Evolutionary conservation across 2,113 vertebrate species (phyloP).

Genomic region (Xenopus borealis): DNA sequence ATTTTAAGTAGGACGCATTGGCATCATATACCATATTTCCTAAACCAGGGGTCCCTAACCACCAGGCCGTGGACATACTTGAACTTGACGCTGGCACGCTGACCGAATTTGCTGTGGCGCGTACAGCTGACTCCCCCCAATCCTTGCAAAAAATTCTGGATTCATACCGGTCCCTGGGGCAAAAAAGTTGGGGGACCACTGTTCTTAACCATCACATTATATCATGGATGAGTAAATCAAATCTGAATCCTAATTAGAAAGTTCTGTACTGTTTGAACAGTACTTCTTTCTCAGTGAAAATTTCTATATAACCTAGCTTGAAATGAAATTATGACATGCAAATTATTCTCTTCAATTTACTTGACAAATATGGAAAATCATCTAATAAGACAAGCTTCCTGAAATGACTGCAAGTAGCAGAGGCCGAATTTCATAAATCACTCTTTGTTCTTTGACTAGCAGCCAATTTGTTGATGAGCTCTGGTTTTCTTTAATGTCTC

Average conservation of each 20-base stretch:
- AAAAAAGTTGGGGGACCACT: too few relatives aligned
- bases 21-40: too few relatives aligned
- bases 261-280: too few relatives aligned
- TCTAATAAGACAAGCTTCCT: conserved; percentile 44
- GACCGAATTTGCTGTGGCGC: too few relatives aligned
- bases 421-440: conserved; percentile 36
- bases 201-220: neutral
- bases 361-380: neutral
- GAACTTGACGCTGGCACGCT: too few relatives aligned
- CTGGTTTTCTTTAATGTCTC: conserved; percentile 36
- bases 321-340: neutral
- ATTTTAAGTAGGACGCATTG: too few relatives aligned
- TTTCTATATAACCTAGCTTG: neutral
- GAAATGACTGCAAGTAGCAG: conserved; percentile 41
- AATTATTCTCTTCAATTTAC: conserved; percentile 19
- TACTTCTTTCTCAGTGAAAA: neutral
- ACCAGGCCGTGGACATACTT: too few relatives aligned
- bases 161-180: too few relatives aligned
- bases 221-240: neutral
- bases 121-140: too few relatives aligned
- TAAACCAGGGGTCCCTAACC: too few relatives aligned
- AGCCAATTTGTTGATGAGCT: conserved; percentile 15
- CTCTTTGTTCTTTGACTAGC: conserved; percentile 33
- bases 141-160: too few relatives aligned
- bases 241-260: too few relatives aligned